Conservation (phyloP, 2,797 vertebrate species). For the Choloepus didactylus region DNA sequence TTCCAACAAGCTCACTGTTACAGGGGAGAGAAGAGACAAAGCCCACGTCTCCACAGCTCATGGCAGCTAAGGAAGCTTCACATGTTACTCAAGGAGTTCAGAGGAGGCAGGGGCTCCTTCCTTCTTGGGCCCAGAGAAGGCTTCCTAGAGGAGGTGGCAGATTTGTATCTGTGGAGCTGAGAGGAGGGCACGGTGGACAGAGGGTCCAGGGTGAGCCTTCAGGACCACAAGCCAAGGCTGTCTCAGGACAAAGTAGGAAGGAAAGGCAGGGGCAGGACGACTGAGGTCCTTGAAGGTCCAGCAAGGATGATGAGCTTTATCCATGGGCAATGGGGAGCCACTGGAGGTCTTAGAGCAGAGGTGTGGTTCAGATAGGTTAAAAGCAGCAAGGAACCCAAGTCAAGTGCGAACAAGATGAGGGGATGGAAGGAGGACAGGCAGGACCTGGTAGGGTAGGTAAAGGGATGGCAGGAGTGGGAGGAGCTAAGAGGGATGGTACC, state of each 20-base stretch:
- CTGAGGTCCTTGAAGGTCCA: background rate
- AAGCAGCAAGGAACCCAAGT: background rate
- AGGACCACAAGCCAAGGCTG: background rate
- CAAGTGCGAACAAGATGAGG: background rate
- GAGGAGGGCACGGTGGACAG: background rate
- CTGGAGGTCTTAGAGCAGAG: background rate
- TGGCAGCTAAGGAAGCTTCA: background rate
- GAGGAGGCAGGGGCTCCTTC: background rate
- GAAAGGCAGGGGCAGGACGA: background rate
- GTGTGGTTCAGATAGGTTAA: background rate
- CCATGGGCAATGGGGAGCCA: background rate
- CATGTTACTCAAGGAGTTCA: background rate
- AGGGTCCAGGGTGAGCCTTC: background rate
- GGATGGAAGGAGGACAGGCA: background rate
- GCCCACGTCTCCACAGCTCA: background rate
- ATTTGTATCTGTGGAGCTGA: background rate
- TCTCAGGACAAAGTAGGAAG: background rate
- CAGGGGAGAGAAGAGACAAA: background rate
- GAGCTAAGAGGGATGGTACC: fast-evolving
- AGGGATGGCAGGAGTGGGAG: background rate
- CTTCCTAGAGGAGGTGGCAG: background rate
- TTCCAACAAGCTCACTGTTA: background rate
- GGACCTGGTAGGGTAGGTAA: background rate
- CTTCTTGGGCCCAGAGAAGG: background rate
- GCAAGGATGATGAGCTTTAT: background rate